Evolutionary conservation across 2,888 invertebrate species (phyloP).

Genomic region (Iselma pallidipennis): DNA sequence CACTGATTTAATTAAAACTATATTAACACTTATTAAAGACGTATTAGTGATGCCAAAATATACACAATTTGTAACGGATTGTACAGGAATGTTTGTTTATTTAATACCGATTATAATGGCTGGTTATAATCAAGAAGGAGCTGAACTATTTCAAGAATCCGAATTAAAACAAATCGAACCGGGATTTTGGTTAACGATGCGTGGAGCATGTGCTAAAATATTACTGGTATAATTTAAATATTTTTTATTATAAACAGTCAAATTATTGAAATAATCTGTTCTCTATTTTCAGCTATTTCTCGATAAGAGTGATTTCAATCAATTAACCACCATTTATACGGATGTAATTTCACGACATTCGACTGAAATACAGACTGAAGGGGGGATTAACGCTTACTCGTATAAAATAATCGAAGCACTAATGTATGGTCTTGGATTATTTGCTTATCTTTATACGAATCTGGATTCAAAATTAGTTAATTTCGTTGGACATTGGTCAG

Average conservation of each 20-base stretch:
- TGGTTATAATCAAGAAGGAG: conserved; percentile 29
- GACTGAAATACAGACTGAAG: conserved; percentile 23
- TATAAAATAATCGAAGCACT: conserved; percentile 32
- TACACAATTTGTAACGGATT: conserved; percentile 31
- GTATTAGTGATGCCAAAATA: conserved; percentile 29
- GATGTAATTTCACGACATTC: conserved; percentile 30
- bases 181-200: conserved; percentile 18
- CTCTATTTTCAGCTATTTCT: conserved; percentile 22
- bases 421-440: conserved; percentile 34
- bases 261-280: not conserved
- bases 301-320: conserved; percentile 18
- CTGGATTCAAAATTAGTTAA: conserved; percentile 20
- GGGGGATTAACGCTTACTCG: conserved; percentile 23
- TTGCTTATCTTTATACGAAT: conserved; percentile 18
- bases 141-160: conserved; percentile 27
- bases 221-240: conserved; percentile 34
- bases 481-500: conserved; percentile 34
- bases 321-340: conserved; percentile 31
- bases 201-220: conserved; percentile 24
- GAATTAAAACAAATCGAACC: conserved; percentile 11
- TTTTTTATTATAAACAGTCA: not conserved
- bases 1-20: conserved; percentile 26
- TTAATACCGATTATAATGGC: conserved; percentile 35
- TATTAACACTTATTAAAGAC: conserved; percentile 31
- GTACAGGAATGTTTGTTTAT: conserved; percentile 35